Evolutionary conservation across 1,140 invertebrate species (phyloP), one percentile per base, ranked within the genome.

Genomic region (Drosophila bocki): DNA sequence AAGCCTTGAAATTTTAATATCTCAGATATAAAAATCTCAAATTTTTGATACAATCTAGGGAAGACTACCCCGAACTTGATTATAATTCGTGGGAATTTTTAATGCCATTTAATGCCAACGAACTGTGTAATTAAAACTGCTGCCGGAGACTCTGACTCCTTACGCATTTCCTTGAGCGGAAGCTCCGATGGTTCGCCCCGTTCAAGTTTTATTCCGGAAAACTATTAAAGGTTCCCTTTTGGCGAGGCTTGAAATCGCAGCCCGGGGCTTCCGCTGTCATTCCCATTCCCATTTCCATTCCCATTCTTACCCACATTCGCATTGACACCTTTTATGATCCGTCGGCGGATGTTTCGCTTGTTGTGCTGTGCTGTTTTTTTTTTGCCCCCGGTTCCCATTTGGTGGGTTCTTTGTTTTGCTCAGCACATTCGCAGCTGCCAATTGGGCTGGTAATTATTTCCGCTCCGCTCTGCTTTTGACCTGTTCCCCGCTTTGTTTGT

Each of bases 91-190:
- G 83, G 79, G 82, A 87, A 85, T 48, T 63, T 68, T 17, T 1
- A 22, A 61, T 12, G 13, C 32, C 12, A 39, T 44, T 45, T 41
- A 37, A 39, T 19, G 39, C 15, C 74, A 64, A 48, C 53, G 78
- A 59, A 48, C 44, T 60, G 60, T 76, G 70, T 84, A 85, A 84
- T 84, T 84, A 85, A 84, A 84, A 77, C 60, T 68, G 51, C 65
- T 60, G 61, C 19, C 17, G 17, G 17, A 22, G 33, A 35, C n/a
- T 6, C 7, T 48, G 71, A 71, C 82, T 85, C 67, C 70, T 80
- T 74, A 80, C 84, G 83, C 84, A 90, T 76, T 88, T 88, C 84
- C 84, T 88, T 75, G 39, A 42, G 50, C 83, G 83, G 83, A 86
- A 83, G 84, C 77, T 87, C 35, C 19, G 35, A 26, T 5, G 35